Percentiles rank a stretch among this genome's conserved stretches.
These are phyloP conservation scores for Pyrocoelia pectoralis DNA, from an alignment of 2,888 invertebrate genomes.

Conservation along the genomic window DNA sequence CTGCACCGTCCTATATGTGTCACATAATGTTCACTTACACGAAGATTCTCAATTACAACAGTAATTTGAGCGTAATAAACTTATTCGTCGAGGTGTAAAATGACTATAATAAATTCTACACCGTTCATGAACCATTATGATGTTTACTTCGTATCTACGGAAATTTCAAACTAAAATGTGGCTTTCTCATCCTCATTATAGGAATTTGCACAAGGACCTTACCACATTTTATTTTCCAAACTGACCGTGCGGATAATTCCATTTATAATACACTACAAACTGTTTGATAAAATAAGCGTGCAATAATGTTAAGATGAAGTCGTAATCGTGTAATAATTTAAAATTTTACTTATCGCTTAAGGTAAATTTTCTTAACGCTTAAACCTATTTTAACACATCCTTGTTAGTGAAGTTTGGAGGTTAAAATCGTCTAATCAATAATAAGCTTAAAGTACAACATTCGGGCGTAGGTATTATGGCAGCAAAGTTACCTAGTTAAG, in stretches of 20 bases:
- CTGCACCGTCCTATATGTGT: no score
- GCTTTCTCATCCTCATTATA: background rate
- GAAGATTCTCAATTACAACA: constrained; percentile 2
- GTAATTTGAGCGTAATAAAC: constrained; percentile 3
- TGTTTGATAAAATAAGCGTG: background rate
- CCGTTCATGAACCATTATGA: constrained; percentile 3
- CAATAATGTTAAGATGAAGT: background rate
- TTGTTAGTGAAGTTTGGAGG: background rate
- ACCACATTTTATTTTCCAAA: background rate
- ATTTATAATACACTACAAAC: no score
- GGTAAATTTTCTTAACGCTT: background rate
- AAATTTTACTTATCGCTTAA: background rate
- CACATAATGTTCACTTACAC: no score
- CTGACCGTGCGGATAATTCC: background rate
- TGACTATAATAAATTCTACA: constrained; percentile 7
- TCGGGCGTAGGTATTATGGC: background rate
- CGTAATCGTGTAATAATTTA: background rate
- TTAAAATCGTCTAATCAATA: background rate
- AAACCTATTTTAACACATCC: background rate
- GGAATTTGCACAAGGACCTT: background rate
- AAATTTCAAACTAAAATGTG: constrained; percentile 17
- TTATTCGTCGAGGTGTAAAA: constrained; percentile 8
- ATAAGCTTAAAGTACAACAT: background rate
- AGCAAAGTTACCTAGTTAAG: background rate
- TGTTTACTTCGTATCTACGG: constrained; percentile 24